phyloP scores from a whole-genome alignment of 2,797 vertebrate species.

The Mallotus villosus region DNA sequence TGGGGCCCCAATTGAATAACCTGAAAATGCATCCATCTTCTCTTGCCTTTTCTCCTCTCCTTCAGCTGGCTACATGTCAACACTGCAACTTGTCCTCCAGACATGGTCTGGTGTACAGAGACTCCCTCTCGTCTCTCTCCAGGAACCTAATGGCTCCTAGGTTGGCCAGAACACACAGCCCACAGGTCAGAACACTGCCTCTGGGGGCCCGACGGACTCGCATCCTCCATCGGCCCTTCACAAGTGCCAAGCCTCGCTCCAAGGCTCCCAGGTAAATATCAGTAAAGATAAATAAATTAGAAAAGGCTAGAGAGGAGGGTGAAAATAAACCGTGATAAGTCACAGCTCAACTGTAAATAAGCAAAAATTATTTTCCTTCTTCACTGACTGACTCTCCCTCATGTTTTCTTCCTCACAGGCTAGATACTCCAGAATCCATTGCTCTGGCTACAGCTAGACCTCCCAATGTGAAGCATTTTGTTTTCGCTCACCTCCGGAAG shows the following conservation, averaged over 20 bases:
- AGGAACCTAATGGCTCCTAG: conserved; percentile 41
- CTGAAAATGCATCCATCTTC: too few relatives aligned
- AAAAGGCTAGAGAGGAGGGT: too few relatives aligned
- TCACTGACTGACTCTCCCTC: too few relatives aligned
- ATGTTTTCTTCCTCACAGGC: conserved; percentile 20
- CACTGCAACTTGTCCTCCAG: conserved; percentile 34
- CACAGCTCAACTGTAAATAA: too few relatives aligned
- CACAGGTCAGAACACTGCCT: neutral
- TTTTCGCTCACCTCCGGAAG: conserved; percentile 50
- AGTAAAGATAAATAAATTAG: neutral
- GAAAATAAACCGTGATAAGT: too few relatives aligned
- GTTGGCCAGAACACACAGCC: neutral
- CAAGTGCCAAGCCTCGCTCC: conserved; percentile 12
- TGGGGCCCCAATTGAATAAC: too few relatives aligned
- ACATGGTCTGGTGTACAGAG: conserved; percentile 47
- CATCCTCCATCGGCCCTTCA: neutral
- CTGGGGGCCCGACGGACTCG: neutral
- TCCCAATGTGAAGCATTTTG: conserved; percentile 39
- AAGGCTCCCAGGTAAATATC: conserved; percentile 33
- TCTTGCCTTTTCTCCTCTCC: neutral
- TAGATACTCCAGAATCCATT: conserved; percentile 40
- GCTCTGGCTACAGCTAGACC: conserved; percentile 29
- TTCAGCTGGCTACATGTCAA: conserved; percentile 55
- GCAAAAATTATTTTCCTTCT: too few relatives aligned
- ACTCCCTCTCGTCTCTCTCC: conserved; percentile 49